Evolutionary conservation across 2,797 vertebrate species (phyloP).

Genomic region (Danio jaintianensis): DNA sequence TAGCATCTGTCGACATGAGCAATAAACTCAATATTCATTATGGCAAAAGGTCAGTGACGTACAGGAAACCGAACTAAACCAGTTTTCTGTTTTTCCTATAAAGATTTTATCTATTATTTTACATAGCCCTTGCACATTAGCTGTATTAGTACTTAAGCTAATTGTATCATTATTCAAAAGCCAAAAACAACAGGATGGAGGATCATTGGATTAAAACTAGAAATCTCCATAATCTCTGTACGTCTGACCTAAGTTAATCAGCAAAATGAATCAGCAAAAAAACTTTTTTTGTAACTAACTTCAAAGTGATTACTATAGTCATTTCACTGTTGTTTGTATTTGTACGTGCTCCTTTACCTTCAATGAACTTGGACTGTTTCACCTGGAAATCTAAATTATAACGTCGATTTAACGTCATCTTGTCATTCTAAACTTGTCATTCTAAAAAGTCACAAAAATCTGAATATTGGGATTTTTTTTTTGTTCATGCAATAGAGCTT

Average conservation of each 20-base stretch:
- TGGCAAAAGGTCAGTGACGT: slow-evolving; percentile 52
- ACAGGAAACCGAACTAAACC: slow-evolving; percentile 1
- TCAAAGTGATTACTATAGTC: background rate
- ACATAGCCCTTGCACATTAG: slow-evolving; percentile 32
- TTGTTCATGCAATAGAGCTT: background rate
- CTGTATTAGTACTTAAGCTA: slow-evolving; percentile 31
- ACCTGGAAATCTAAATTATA: background rate
- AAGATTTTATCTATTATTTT: slow-evolving; percentile 42
- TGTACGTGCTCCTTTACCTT: background rate
- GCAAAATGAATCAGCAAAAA: no score
- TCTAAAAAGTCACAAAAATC: no score
- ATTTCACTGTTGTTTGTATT: background rate
- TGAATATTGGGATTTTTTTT: background rate
- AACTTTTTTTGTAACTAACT: slow-evolving; percentile 9
- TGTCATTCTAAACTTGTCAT: background rate
- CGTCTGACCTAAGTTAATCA: slow-evolving; percentile 14
- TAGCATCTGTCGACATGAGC: slow-evolving; percentile 44
- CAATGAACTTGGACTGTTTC: background rate
- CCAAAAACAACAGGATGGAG: slow-evolving; percentile 1
- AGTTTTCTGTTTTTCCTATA: background rate
- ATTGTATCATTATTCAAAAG: slow-evolving; percentile 50
- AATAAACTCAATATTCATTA: slow-evolving; percentile 47
- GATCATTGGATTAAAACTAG: slow-evolving; percentile 27
- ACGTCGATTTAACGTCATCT: background rate
- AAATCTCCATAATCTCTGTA: slow-evolving; percentile 32